Conservation (phyloP, 1,140 invertebrate species). For the Pseudomyrmex pallidus region DNA sequence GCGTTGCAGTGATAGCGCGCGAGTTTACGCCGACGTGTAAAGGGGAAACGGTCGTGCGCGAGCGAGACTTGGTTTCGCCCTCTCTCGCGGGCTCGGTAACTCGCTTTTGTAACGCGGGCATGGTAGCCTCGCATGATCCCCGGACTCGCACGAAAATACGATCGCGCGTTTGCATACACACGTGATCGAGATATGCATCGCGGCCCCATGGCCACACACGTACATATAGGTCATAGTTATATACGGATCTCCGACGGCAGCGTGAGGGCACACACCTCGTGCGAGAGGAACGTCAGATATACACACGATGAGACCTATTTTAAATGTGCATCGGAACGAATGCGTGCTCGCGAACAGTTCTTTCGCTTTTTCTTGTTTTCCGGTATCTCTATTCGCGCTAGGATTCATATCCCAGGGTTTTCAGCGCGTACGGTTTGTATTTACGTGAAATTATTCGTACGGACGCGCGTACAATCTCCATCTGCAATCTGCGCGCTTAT, state of each 20-base stretch:
- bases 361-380: background rate
- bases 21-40: background rate
- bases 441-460: background rate
- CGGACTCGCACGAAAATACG: conserved; percentile 44
- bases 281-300: conserved; percentile 49
- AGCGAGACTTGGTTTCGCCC: background rate
- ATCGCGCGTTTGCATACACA: background rate
- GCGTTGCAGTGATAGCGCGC: background rate
- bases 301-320: conserved; percentile 17
- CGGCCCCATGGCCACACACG: conserved; percentile 59
- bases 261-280: conserved; percentile 9
- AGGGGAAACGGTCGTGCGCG: conserved; percentile 12
- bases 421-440: background rate
- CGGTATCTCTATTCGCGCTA: background rate
- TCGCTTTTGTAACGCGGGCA: background rate
- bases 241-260: conserved; percentile 47
- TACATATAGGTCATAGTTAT: conserved; percentile 66
- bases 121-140: conserved; percentile 30
- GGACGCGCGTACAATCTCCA: conserved; percentile 14
- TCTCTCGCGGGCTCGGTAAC: background rate
- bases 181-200: conserved; percentile 68
- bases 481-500: background rate
- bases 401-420: background rate
- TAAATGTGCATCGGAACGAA: conserved; percentile 32
- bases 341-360: background rate